These are phyloP conservation scores for Melanargia galathea DNA, from an alignment of 2,888 invertebrate species.

Conservation along the genomic window DNA sequence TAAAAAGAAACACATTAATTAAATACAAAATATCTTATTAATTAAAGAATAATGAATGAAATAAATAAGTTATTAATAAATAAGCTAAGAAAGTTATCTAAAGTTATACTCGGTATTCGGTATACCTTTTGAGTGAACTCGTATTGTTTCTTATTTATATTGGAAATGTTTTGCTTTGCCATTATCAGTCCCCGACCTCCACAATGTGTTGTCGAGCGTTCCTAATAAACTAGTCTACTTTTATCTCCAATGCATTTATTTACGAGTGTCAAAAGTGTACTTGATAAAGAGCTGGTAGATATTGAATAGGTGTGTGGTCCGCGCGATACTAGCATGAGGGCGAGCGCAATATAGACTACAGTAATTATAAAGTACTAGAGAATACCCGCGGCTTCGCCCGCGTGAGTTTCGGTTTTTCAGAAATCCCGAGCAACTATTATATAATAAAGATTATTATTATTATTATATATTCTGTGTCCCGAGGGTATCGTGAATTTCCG, in stretches of 20 bases:
- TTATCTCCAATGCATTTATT: slow-evolving; percentile 45
- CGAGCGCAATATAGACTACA: background rate
- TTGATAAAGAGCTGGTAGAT: slow-evolving; percentile 43
- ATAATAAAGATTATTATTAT: too few species aligned
- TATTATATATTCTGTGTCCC: too few species aligned
- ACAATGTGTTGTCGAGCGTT: slow-evolving; percentile 36
- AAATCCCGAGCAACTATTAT: too few species aligned
- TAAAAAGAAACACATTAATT: too few species aligned
- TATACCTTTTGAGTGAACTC: background rate
- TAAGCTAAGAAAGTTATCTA: too few species aligned
- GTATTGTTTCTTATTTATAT: slow-evolving; percentile 11
- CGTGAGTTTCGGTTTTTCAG: too few species aligned
- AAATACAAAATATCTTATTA: too few species aligned
- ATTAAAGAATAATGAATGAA: too few species aligned
- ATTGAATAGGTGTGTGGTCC: slow-evolving; percentile 47
- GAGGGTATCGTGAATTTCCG: too few species aligned
- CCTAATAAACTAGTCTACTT: slow-evolving; percentile 39
- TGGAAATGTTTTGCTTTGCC: slow-evolving; percentile 14
- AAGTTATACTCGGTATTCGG: background rate
- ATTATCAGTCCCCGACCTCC: slow-evolving; percentile 39
- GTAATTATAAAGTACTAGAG: background rate
- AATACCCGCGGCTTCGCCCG: too few species aligned
- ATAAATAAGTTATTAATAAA: too few species aligned
- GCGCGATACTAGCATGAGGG: slow-evolving; percentile 18
- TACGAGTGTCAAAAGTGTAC: slow-evolving; percentile 47